A percentile compares a stretch with the other conserved stretches of the same genome.
These are phyloP conservation scores for Branchellion lobata DNA, from an alignment of 2,888 invertebrate species.

Conservation along the genomic window DNA sequence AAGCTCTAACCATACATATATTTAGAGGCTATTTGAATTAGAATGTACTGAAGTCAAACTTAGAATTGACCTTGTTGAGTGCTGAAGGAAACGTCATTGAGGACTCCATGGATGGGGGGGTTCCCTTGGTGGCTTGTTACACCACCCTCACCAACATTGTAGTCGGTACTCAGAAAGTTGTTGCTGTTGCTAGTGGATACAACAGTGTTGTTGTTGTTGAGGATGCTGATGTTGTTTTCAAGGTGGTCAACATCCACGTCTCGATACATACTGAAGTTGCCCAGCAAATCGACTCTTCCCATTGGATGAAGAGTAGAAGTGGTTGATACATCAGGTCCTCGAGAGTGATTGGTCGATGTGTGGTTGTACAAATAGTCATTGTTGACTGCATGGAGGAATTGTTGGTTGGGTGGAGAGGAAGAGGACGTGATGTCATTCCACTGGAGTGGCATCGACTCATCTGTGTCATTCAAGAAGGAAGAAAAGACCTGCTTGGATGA, in stretches of 20 bases:
- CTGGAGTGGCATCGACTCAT: neutral
- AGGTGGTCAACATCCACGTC: neutral
- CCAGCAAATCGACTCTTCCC: neutral
- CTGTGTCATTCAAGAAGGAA: neutral
- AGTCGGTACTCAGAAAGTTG: neutral
- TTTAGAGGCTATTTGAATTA: no score
- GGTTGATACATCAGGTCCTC: neutral
- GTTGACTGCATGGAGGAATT: neutral
- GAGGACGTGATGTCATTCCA: neutral
- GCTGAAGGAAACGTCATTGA: neutral
- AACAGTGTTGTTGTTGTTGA: no score
- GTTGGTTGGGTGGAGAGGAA: neutral
- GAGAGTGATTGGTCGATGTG: neutral
- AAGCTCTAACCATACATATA: no score
- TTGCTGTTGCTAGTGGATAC: no score
- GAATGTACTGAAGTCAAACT: neutral
- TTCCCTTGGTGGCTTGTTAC: neutral
- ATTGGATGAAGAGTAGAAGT: neutral
- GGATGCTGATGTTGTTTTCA: neutral
- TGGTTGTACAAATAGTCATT: neutral
- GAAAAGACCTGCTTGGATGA: no score
- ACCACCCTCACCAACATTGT: neutral
- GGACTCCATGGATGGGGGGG: neutral
- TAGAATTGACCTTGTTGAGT: slow-evolving; percentile 5
- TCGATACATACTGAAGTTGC: neutral